These are phyloP conservation scores for Petromus typicus DNA, from an alignment of 2,113 vertebrate species.

Conservation along the genomic window DNA sequence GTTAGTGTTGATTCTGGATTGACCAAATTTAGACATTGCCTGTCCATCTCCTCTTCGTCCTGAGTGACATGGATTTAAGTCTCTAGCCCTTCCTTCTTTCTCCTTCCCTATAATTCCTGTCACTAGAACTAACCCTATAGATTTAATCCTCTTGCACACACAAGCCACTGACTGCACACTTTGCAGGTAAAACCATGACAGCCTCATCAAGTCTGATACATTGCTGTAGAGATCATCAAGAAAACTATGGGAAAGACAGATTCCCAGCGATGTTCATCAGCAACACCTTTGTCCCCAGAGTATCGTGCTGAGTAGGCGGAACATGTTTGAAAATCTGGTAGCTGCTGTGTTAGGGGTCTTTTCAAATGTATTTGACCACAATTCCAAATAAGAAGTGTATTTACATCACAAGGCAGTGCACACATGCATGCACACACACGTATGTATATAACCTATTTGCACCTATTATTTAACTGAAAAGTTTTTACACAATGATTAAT, in stretches of 20 bases:
- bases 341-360: background rate
- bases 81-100: background rate
- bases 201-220: background rate
- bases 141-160: background rate
- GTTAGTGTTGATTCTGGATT: background rate
- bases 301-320: rapidly evolving
- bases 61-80: background rate
- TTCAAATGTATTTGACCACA: background rate
- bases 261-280: background rate
- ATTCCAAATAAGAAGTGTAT: background rate
- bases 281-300: background rate
- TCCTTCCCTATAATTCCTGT: background rate
- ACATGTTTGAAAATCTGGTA: background rate
- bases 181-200: background rate
- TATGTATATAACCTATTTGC: background rate
- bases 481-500: background rate
- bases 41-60: background rate
- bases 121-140: background rate
- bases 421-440: background rate
- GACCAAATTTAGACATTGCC: background rate
- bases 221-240: background rate
- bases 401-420: background rate
- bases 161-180: background rate
- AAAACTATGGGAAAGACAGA: background rate
- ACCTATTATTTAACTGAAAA: background rate